Evolutionary conservation across 2,113 vertebrate species (phyloP), one percentile per base, ranked within the genome.

Genomic region (Cacatua alba): DNA sequence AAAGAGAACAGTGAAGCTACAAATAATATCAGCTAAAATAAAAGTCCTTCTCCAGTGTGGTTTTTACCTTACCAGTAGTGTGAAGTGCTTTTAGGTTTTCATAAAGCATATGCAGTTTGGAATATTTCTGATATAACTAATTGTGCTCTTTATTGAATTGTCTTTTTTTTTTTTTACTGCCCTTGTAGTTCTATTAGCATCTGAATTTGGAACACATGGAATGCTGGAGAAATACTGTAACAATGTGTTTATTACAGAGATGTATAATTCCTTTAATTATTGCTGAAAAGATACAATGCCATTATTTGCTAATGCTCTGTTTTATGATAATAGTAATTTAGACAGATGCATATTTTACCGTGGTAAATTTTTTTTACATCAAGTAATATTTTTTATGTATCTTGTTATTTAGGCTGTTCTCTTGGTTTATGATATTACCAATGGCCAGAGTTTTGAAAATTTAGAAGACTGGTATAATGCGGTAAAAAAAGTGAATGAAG

Each of bases 401-500:
- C 62, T 96, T 43, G 97, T 95, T 95, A 93, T 93, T 84, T 94
- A 99, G 99, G 99, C 99, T 72, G 95, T 99, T 95, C 98, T 99
- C 28, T 98, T 99, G 97, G 99, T 99, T n/a, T 99, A 99, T 90
- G 99, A 99, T 90, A 99, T 99, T 97, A 99, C 99, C 90, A 99
- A 99, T 94, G 98, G 98, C 96, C 99, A 99, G 96, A 99, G 99
- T 97, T 99, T 99, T 98, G 99, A 99, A 98, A 99, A 99, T 97
- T 98, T 99, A 92, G 99, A 99, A 98, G 99, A 99, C 94, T 99
- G 99, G 99, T 98, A 98, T 97, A 98, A 97, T 84, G 98, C 98
- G 97, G 98, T 99, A 94, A 99, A 99, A 97, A 99, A 99, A 96
- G 98, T 98, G 93, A 99, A 98, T 9, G 99, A 99, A 94, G 99